These are phyloP conservation scores for Cynodonichthys magdalenae DNA, from an alignment of 2,797 vertebrate species.

Conservation along the genomic window DNA sequence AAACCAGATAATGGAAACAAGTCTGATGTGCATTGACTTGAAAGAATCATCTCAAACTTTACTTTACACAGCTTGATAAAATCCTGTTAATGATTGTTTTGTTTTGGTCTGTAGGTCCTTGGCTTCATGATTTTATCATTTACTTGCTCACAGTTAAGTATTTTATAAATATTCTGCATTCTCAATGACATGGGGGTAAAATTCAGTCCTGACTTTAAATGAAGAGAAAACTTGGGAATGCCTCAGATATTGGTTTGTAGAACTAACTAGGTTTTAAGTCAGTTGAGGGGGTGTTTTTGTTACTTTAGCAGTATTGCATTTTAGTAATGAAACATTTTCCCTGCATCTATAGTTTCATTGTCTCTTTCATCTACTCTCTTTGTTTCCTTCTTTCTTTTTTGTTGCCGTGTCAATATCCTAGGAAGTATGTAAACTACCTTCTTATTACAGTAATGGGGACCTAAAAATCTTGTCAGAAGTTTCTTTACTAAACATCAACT, in stretches of 20 bases:
- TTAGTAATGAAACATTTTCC: too few species aligned
- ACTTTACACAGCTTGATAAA: neutral
- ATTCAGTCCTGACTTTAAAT: slow-evolving; percentile 39
- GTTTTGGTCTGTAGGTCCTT: slow-evolving; percentile 23
- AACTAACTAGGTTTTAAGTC: too few species aligned
- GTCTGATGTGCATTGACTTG: neutral
- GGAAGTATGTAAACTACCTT: slow-evolving; percentile 4
- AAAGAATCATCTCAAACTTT: slow-evolving; percentile 2
- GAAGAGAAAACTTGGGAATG: slow-evolving; percentile 4
- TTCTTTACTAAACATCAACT: slow-evolving; percentile 19
- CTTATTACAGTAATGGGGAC: neutral
- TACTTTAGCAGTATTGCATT: too few species aligned
- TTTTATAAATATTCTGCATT: slow-evolving; percentile 40
- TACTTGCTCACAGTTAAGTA: slow-evolving; percentile 20
- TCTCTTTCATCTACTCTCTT: neutral
- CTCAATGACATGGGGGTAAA: slow-evolving; percentile 49
- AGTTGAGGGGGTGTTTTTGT: too few species aligned
- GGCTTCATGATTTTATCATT: slow-evolving; percentile 25
- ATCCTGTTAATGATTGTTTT: slow-evolving; percentile 17
- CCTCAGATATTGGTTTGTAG: neutral
- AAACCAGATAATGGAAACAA: slow-evolving; percentile 7
- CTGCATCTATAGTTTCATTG: neutral
- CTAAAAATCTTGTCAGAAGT: slow-evolving; percentile 4
- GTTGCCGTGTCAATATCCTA: neutral
- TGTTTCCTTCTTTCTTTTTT: neutral